A percentile compares a stretch with the other conserved stretches of the same genome.
phyloP scores from a whole-genome alignment of 35 echinoderm and acorn worm genomes.

The Acanthaster planci region DNA sequence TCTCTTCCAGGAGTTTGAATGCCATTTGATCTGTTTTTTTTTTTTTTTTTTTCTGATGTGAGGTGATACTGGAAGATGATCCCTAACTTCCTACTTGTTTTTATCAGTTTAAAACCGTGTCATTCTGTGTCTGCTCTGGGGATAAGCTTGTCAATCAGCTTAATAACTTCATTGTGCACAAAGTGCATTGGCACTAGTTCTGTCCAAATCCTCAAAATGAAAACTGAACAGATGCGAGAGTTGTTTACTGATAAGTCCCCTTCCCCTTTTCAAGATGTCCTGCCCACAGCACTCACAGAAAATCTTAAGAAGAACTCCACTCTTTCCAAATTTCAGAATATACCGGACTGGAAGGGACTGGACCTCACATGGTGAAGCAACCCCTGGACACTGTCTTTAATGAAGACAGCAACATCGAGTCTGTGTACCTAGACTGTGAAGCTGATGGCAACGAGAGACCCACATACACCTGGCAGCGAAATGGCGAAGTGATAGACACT shows the following conservation, averaged over 20 bases:
- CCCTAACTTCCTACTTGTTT: no score
- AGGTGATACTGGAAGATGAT: no score
- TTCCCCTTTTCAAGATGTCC: neutral
- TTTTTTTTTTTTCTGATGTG: no score
- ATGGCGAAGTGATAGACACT: neutral
- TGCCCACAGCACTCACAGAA: neutral
- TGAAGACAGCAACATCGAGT: neutral
- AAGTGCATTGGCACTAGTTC: neutral
- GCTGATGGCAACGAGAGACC: conserved; percentile 8
- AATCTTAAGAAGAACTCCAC: neutral
- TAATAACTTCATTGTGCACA: neutral
- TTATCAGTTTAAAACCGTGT: no score
- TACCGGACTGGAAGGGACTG: neutral
- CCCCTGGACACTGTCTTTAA: conserved; percentile 37
- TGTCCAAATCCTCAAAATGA: neutral
- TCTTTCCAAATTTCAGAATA: neutral
- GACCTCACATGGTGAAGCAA: conserved; percentile 36
- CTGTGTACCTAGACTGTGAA: conserved; percentile 36
- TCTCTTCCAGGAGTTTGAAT: no score
- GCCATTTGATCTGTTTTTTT: no score
- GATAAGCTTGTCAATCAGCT: no score
- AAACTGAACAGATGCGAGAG: no score
- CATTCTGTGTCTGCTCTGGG: no score
- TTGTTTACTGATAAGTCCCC: neutral
- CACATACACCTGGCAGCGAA: conserved; percentile 26